phyloP scores from a whole-genome alignment of 92 coral and sea anemone genomes.

The Phymanthus crucifer region DNA sequence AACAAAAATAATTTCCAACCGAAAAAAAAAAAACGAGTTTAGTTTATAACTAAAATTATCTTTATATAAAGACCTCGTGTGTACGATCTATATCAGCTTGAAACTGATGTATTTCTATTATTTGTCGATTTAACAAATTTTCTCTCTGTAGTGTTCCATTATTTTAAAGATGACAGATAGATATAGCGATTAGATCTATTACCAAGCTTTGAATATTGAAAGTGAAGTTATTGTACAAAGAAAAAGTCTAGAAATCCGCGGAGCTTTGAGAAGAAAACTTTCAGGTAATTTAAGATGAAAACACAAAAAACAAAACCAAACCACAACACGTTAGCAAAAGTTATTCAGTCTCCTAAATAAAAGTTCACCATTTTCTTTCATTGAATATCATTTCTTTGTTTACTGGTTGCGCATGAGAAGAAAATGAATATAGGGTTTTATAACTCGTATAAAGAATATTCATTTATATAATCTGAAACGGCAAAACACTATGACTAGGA shows the following conservation, averaged over 20 bases:
- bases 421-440: too few species aligned
- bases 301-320: too few species aligned
- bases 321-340: too few species aligned
- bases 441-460: too few species aligned
- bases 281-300: too few species aligned
- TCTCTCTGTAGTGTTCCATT: neutral
- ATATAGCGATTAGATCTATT: neutral
- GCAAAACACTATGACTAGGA: too few species aligned
- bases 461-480: too few species aligned
- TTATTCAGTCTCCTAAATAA: too few species aligned
- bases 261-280: too few species aligned
- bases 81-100: neutral
- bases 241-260: neutral
- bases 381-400: too few species aligned
- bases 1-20: neutral
- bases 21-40: neutral
- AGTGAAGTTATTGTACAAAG: neutral
- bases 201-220: neutral
- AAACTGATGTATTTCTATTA: neutral
- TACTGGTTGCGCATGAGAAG: too few species aligned
- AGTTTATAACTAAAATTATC: neutral
- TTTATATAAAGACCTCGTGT: neutral
- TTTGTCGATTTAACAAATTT: constrained; percentile 1
- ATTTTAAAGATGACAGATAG: constrained; percentile 4
- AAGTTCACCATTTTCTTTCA: too few species aligned